These are phyloP conservation scores for Pseudolaguvia tuberculata DNA, from an alignment of 2,113 vertebrate genomes.

Conservation along the genomic window DNA sequence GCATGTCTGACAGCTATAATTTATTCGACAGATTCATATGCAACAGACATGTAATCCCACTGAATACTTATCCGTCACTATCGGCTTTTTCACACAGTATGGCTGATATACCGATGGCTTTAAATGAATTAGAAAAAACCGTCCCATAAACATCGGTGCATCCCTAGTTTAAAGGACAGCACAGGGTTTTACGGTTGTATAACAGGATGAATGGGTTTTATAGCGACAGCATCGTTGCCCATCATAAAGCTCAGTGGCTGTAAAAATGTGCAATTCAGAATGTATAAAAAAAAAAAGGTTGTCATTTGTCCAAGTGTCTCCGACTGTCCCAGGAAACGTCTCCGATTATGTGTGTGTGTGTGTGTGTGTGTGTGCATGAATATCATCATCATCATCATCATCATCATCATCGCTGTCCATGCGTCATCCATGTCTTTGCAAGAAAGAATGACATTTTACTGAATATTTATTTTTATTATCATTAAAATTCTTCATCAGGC, in stretches of 20 bases:
- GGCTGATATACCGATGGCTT: too few relatives aligned
- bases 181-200: conserved; percentile 1
- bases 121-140: too few relatives aligned
- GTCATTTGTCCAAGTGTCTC: conserved; percentile 60
- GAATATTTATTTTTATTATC: conserved; percentile 73
- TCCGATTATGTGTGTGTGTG: conserved; percentile 60
- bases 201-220: conserved; percentile 38
- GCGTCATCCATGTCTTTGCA: conserved; percentile 56
- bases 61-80: too few relatives aligned
- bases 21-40: too few relatives aligned
- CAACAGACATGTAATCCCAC: too few relatives aligned
- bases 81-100: too few relatives aligned
- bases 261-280: conserved; percentile 58
- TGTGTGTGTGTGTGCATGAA: conserved; percentile 47
- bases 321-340: conserved; percentile 61
- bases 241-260: conserved; percentile 61
- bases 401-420: conserved; percentile 54
- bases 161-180: background rate
- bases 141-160: too few relatives aligned
- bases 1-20: too few relatives aligned
- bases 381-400: too few relatives aligned
- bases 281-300: conserved; percentile 54
- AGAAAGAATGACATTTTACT: conserved; percentile 60
- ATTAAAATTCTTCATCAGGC: conserved; percentile 70
- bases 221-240: conserved; percentile 68